Evolutionary conservation across 2,888 invertebrate genomes (phyloP).

Genomic region (Tiliacea aurago): DNA sequence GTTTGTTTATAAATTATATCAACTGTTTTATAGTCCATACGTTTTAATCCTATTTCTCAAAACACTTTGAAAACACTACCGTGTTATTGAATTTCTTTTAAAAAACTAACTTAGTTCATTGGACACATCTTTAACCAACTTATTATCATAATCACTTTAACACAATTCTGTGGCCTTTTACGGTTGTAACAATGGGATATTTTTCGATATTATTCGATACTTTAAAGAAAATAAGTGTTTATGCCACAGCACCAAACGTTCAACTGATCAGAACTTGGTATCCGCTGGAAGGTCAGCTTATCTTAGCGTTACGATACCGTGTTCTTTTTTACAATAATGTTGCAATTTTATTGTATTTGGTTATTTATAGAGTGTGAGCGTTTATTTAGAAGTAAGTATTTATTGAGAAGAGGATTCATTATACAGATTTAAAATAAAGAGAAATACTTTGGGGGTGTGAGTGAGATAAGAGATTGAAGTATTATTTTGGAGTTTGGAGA

Average conservation of each 20-base stretch:
- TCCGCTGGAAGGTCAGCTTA: slow-evolving; percentile 50
- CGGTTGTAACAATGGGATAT: slow-evolving; percentile 12
- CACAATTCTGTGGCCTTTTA: slow-evolving; percentile 35
- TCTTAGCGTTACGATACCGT: slow-evolving; percentile 40
- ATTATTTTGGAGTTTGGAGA: no score
- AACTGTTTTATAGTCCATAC: no score
- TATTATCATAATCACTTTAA: slow-evolving; percentile 30
- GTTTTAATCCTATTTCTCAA: background rate
- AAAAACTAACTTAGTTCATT: slow-evolving; percentile 3
- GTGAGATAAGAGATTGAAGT: no score
- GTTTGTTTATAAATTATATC: background rate
- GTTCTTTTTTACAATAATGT: slow-evolving; percentile 29
- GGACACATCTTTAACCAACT: background rate
- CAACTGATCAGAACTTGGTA: slow-evolving; percentile 40
- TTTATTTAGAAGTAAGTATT: background rate
- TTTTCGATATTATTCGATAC: slow-evolving; percentile 9
- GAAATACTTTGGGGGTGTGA: no score
- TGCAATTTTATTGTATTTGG: slow-evolving; percentile 6
- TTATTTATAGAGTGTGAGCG: background rate
- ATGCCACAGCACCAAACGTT: slow-evolving; percentile 1
- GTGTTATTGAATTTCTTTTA: background rate
- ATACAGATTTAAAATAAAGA: background rate
- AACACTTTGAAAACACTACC: background rate
- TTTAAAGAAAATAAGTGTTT: slow-evolving; percentile 35
- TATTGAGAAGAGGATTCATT: background rate